A percentile compares a stretch with the other conserved stretches of the same genome.
Evolutionary conservation across 37 sponge, comb jelly and placozoan genomes (phyloP).

Genomic region (Halichondria panicea): DNA sequence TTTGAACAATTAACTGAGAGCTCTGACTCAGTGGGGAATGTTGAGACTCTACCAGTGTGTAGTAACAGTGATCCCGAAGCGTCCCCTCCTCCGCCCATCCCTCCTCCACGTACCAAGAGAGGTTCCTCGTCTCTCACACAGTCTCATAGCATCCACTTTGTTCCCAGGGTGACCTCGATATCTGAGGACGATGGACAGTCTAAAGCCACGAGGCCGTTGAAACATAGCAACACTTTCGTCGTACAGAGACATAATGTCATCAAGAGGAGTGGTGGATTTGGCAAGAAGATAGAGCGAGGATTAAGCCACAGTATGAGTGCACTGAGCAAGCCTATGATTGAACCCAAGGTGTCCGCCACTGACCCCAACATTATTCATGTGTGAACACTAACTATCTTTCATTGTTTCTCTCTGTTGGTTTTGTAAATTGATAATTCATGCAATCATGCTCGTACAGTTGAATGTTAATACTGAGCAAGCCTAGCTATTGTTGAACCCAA

Average conservation of each 20-base stretch:
- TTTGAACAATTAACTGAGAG: too few relatives aligned
- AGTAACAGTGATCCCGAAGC: background rate
- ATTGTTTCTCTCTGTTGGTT: too few relatives aligned
- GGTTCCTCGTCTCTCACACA: too few relatives aligned
- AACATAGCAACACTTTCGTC: conserved; percentile 19
- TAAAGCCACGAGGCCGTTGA: background rate
- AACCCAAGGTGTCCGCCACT: conserved; percentile 53
- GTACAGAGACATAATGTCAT: background rate
- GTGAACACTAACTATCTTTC: too few relatives aligned
- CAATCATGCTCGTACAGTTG: too few relatives aligned
- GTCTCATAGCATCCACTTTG: background rate
- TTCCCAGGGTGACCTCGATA: background rate
- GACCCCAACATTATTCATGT: conserved; percentile 70
- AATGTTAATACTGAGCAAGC: too few relatives aligned
- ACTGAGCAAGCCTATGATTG: conserved; percentile 37
- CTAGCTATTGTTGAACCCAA: too few relatives aligned
- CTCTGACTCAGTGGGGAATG: too few relatives aligned
- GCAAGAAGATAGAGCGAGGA: background rate
- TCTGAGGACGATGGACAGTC: background rate
- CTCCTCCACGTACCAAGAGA: conserved; percentile 8
- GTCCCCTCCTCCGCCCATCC: background rate
- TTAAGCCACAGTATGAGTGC: conserved; percentile 24
- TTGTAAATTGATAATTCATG: too few relatives aligned
- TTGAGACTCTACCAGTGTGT: background rate
- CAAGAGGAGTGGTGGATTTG: background rate